These are phyloP conservation scores for Pangasianodon hypophthalmus DNA, from an alignment of 2,113 vertebrate species.

Conservation along the genomic window DNA sequence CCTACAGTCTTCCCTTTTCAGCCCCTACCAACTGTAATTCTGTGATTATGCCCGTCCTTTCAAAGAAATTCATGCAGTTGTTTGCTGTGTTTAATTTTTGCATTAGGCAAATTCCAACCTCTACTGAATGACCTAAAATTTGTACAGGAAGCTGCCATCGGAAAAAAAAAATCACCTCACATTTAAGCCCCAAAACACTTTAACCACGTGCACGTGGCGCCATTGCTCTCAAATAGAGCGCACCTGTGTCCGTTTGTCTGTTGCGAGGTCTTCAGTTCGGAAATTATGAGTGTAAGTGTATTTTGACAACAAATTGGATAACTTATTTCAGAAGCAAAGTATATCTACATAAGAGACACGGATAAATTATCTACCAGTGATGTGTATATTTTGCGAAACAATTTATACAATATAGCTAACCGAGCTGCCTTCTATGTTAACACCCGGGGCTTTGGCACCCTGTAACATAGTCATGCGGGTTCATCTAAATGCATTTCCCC, in stretches of 20 bases:
- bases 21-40: not conserved
- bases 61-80: not conserved
- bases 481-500: not conserved
- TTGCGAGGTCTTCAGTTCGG: not conserved
- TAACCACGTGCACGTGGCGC: slow-evolving; percentile 13
- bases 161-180: not conserved
- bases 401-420: not conserved
- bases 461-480: not conserved
- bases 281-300: slow-evolving; percentile 42
- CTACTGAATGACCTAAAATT: not conserved
- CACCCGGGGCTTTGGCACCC: not conserved
- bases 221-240: not conserved
- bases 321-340: not conserved
- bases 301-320: not conserved
- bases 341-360: too few species aligned
- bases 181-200: not conserved
- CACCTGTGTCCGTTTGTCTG: slow-evolving; percentile 5
- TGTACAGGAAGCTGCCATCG: not conserved
- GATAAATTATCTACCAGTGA: not conserved
- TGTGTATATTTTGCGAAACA: not conserved
- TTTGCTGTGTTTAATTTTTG: not conserved
- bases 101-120: not conserved
- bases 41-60: not conserved
- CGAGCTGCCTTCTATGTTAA: not conserved
- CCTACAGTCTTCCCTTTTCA: not conserved